A percentile compares a stretch with the other conserved stretches of the same genome.
These are phyloP conservation scores for Ennomos fuscantarius DNA, from an alignment of 2,888 invertebrate species.

Conservation along the genomic window DNA sequence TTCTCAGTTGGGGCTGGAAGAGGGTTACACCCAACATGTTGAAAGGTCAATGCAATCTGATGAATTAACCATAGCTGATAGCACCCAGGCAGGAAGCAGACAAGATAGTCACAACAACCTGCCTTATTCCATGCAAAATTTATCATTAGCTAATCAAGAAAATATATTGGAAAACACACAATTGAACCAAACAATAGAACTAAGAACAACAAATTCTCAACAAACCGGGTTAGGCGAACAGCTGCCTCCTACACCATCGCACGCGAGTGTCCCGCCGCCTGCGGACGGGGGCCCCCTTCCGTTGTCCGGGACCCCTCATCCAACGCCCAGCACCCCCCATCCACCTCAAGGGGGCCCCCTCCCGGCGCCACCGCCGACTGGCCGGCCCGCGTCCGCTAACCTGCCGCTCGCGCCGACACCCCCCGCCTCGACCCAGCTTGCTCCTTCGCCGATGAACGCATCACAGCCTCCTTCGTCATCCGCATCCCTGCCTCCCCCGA, in stretches of 20 bases:
- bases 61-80: conserved; percentile 52
- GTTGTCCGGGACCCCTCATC: no score
- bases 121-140: conserved; percentile 64
- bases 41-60: conserved; percentile 66
- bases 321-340: no score
- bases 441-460: conserved; percentile 6
- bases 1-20: conserved; percentile 61
- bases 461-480: conserved; percentile 35
- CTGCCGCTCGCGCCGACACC: conserved; percentile 22
- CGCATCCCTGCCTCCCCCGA: conserved; percentile 50
- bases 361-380: conserved; percentile 13
- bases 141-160: conserved; percentile 67
- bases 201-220: conserved; percentile 28
- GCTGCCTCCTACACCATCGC: conserved; percentile 46
- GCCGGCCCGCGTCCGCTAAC: conserved; percentile 24
- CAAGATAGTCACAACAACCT: conserved; percentile 66
- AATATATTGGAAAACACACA: conserved; percentile 47
- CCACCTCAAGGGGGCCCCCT: conserved; percentile 11
- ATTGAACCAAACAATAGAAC: conserved; percentile 36
- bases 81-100: conserved; percentile 49
- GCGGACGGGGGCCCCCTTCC: no score
- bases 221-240: conserved; percentile 44
- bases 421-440: not conserved
- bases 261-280: conserved; percentile 46
- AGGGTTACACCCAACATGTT: conserved; percentile 56